Base-by-base conservation (phyloP, 2,888 invertebrate species). In the Ophion obscuratus region DNA sequence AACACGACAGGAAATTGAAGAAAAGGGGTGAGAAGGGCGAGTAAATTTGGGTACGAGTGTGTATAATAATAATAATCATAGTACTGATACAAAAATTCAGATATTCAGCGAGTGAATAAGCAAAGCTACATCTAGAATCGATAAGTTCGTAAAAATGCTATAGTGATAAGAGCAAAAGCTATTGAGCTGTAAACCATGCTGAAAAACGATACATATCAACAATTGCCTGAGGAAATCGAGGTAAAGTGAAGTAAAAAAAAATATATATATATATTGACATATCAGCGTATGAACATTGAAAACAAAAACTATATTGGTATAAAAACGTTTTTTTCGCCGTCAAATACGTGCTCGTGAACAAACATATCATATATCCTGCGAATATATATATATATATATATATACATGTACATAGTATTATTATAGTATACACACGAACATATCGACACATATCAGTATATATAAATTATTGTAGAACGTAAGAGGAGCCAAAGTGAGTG, bases 201-300 rank as follows among this genome's bases (percentile, higher is more conserved):
- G 71, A 76, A 86, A 90, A 91, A 91, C 90, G 91, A 92, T 92
- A 92, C 92, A 92, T 92, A 92, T 92, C 92, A 92, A 89, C 81
- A 91, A 91, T 91, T 91, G 92, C 92, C 92, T 92, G 90, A 88
- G 67, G 64, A 83, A 85, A 87, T 68, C 75, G 80, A 85, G 81
- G 80, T 84, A 80, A 86, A 80, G 20, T 64, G 75, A 81, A 68
- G 20, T 67, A 88, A 88, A 66, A 67, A 81, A 62, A 83, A 62
- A 85, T 53, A 82, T 31, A 84, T 67, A 85, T 61, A 75, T 47
- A 84, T 84, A 88, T 81, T 83, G 81, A 82, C 79, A 87, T 82
- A 77, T 85, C 74, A 81, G 80, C 84, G 81, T 87, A 90, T 77
- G 75, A 85, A 66, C 85, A 84, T 85, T 82, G 62, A 81, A 64